A percentile compares a stretch with the other conserved stretches of the same genome.
Conservation (phyloP, 1,140 invertebrate species). For the Heliconius hermathena region DNA sequence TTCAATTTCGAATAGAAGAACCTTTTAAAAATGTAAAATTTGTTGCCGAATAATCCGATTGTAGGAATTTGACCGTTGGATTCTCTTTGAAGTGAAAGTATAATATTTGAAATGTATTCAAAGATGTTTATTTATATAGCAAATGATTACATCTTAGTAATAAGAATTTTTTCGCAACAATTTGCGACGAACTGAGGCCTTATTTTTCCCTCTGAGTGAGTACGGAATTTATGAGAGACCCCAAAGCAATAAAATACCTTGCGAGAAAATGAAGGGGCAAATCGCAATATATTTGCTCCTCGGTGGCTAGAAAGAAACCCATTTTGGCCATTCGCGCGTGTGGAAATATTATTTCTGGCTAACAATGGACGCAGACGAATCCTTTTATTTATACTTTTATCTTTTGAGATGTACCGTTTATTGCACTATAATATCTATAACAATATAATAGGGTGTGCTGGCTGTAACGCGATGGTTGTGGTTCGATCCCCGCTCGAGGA, state of each 20-base stretch:
- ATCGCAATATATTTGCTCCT: conserved; percentile 79
- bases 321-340: conserved; percentile 67
- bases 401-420: conserved; percentile 38
- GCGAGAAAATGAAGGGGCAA: conserved; percentile 79
- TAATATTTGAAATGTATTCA: conserved; percentile 28
- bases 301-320: conserved; percentile 66
- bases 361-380: conserved; percentile 46
- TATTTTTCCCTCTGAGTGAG: conserved; percentile 79
- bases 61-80: conserved; percentile 7
- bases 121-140: conserved; percentile 21
- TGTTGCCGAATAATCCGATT: not conserved
- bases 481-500: too few relatives aligned
- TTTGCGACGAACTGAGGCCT: conserved; percentile 63
- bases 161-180: conserved; percentile 70
- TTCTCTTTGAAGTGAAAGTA: conserved; percentile 23
- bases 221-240: conserved; percentile 77
- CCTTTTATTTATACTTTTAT: conserved; percentile 40
- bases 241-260: conserved; percentile 81
- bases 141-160: conserved; percentile 66
- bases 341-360: conserved; percentile 65
- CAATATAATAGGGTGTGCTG: too few relatives aligned
- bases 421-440: conserved; percentile 30
- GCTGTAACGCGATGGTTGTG: too few relatives aligned
- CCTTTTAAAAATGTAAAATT: conserved; percentile 1
- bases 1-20: not conserved